A percentile compares a stretch with the other conserved stretches of the same genome.
Evolutionary conservation across 2,113 vertebrate genomes (phyloP).

Genomic region (Danionella cerebrum): DNA sequence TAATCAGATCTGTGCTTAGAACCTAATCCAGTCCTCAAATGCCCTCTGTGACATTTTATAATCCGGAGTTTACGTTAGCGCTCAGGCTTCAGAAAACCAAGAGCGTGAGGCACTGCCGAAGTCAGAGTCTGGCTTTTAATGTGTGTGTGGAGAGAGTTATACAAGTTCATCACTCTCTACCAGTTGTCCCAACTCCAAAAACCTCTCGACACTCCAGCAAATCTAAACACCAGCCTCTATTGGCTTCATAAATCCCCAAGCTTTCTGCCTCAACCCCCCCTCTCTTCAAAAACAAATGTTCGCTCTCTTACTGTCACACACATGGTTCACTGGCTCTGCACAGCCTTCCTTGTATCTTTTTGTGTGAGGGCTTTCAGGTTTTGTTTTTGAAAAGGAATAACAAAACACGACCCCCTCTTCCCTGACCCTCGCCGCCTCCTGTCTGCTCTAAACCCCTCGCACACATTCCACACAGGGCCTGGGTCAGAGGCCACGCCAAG

Average conservation of each 20-base stretch:
- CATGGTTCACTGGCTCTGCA: constrained; percentile 13
- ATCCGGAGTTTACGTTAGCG: not conserved
- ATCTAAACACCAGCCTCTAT: constrained; percentile 8
- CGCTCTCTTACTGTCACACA: constrained; percentile 8
- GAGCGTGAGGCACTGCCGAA: not conserved
- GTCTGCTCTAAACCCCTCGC: constrained; percentile 1
- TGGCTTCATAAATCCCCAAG: constrained; percentile 14
- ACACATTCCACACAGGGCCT: constrained; percentile 9
- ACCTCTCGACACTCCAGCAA: not conserved
- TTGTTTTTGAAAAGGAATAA: constrained; percentile 18
- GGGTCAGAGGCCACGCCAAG: constrained; percentile 21
- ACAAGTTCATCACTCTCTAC: constrained; percentile 6
- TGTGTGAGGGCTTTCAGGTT: constrained; percentile 13
- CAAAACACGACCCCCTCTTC: constrained; percentile 9
- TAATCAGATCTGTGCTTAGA: not conserved
- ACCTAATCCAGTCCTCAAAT: not conserved
- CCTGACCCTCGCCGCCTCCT: not conserved
- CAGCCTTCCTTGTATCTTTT: constrained; percentile 18
- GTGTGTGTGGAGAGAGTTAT: not conserved
- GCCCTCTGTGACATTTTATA: not conserved
- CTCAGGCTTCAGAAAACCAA: constrained; percentile 3
- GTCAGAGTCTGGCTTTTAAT: not conserved
- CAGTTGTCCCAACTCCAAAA: constrained; percentile 2
- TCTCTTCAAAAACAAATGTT: constrained; percentile 17
- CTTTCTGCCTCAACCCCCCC: constrained; percentile 1